Conservation (phyloP, 2,888 invertebrate genomes). For the Agrotis ipsilon region DNA sequence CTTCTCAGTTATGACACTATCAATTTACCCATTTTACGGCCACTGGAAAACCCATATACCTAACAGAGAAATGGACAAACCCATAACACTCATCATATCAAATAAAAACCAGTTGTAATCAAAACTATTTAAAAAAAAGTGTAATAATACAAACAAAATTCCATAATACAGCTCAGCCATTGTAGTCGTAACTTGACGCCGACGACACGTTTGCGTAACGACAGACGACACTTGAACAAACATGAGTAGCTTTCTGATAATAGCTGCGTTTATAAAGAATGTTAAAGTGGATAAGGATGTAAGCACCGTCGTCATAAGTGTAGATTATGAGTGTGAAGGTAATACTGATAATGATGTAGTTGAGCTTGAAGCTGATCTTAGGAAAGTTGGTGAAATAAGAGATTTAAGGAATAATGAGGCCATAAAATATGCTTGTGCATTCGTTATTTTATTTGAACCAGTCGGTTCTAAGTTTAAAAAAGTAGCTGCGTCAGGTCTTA, state of each 20-base stretch:
- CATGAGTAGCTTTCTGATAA: slow-evolving; percentile 59
- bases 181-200: slow-evolving; percentile 55
- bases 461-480: no score
- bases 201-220: slow-evolving; percentile 54
- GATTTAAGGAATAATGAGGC: no score
- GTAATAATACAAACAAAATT: slow-evolving; percentile 40
- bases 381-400: neutral
- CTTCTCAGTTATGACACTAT: neutral
- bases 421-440: no score
- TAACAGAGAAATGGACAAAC: slow-evolving; percentile 11
- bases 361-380: neutral
- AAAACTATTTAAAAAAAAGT: slow-evolving; percentile 36
- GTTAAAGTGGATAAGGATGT: slow-evolving; percentile 2
- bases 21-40: neutral
- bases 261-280: slow-evolving; percentile 32
- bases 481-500: no score
- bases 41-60: neutral
- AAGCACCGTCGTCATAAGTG: slow-evolving; percentile 2
- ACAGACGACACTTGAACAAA: slow-evolving; percentile 64
- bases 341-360: neutral
- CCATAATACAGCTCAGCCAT: slow-evolving; percentile 35
- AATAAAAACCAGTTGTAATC: slow-evolving; percentile 38
- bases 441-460: no score
- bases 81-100: slow-evolving; percentile 17
- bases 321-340: slow-evolving; percentile 8